Conservation (phyloP, 2,888 invertebrate species). For the Drosophila niveifrons region DNA sequence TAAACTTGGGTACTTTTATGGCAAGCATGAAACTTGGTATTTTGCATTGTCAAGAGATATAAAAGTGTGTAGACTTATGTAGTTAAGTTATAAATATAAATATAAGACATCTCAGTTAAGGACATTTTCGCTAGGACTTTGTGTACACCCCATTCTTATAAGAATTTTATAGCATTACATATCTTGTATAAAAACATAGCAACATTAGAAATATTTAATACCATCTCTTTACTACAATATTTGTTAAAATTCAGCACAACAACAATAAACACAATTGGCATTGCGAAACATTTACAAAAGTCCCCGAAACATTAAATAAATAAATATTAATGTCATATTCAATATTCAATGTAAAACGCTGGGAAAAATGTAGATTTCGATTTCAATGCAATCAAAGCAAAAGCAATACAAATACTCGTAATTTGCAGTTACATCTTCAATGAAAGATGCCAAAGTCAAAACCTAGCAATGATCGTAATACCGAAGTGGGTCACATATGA, state of each 20-base stretch:
- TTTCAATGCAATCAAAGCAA: slow-evolving; percentile 18
- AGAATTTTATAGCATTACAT: not conserved
- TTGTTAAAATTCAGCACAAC: too few species aligned
- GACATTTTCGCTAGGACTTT: slow-evolving; percentile 1
- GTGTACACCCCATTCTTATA: not conserved
- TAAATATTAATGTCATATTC: not conserved
- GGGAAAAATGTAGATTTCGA: not conserved
- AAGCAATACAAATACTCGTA: slow-evolving; percentile 6
- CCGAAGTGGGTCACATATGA: slow-evolving; percentile 39
- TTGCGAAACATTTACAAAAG: not conserved
- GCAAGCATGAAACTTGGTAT: slow-evolving; percentile 29
- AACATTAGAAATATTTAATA: not conserved
- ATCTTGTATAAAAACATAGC: too few species aligned
- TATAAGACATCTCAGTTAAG: not conserved
- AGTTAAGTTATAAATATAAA: slow-evolving; percentile 18
- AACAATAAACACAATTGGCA: not conserved
- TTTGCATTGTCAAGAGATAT: not conserved
- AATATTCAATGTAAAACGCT: not conserved
- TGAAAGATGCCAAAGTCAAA: not conserved
- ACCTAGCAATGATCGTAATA: slow-evolving; percentile 26
- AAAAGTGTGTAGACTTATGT: not conserved
- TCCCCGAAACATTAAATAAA: not conserved
- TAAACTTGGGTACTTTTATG: slow-evolving; percentile 1
- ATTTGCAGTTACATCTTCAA: slow-evolving; percentile 19
- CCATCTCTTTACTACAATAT: too few species aligned